Conservation (phyloP, 2,113 vertebrate genomes). For the human region DNA sequence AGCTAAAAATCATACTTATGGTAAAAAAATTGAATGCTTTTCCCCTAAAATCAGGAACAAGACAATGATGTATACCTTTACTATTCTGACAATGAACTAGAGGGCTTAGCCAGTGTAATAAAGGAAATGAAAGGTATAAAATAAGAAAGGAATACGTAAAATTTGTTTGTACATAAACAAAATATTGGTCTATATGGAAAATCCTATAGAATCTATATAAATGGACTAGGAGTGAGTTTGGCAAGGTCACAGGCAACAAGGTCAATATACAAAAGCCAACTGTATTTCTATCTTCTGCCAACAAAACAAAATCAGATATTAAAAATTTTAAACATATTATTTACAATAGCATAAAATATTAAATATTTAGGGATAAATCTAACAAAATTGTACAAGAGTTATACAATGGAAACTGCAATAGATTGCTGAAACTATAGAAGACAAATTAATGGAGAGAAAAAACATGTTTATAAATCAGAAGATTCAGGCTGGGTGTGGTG, state of each 20-base stretch:
- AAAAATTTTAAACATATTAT: not conserved
- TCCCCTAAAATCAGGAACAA: not conserved
- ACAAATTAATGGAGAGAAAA: not conserved
- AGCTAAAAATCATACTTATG: not conserved
- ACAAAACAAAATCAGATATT: not conserved
- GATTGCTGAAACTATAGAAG: not conserved
- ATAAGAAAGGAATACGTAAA: not conserved
- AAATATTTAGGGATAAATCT: not conserved
- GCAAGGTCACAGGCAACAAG: not conserved
- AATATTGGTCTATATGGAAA: constrained; percentile 13
- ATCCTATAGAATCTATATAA: not conserved
- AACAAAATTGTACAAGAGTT: not conserved
- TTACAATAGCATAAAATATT: constrained; percentile 4
- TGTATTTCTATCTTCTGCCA: not conserved
- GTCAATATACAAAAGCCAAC: not conserved
- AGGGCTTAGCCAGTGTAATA: not conserved
- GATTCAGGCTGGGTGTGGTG: not conserved
- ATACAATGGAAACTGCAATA: not conserved
- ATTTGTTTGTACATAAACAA: not conserved
- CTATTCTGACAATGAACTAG: not conserved
- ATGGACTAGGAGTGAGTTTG: not conserved
- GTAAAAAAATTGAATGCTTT: not conserved
- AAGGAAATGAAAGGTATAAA: not conserved
- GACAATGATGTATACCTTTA: not conserved
- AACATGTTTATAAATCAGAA: not conserved